Conservation (phyloP, 2,888 invertebrate species). For the Cephus runcator region DNA sequence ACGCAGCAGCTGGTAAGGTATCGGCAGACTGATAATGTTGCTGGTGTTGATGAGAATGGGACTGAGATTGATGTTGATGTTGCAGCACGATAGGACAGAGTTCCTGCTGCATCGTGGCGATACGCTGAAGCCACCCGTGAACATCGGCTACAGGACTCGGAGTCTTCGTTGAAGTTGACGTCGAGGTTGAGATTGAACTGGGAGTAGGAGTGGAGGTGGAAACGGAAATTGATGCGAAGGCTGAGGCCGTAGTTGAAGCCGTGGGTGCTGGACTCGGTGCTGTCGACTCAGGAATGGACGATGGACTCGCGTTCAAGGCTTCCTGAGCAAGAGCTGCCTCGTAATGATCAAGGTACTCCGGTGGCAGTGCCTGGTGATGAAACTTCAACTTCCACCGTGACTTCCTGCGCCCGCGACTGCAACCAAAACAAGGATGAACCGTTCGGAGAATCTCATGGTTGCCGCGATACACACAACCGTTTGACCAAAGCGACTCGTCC, state of each 20-base stretch:
- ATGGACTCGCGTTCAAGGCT: slow-evolving; percentile 51
- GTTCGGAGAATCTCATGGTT: neutral
- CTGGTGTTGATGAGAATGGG: slow-evolving; percentile 15
- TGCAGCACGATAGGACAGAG: slow-evolving; percentile 42
- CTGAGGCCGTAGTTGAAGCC: slow-evolving; percentile 49
- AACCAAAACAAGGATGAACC: slow-evolving; percentile 10
- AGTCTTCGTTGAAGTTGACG: slow-evolving; percentile 32
- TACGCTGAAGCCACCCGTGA: slow-evolving; percentile 77
- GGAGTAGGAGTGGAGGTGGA: slow-evolving; percentile 25
- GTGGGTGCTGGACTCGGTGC: slow-evolving; percentile 62
- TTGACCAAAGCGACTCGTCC: neutral
- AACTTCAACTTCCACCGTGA: slow-evolving; percentile 81
- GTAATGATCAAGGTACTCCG: slow-evolving; percentile 83
- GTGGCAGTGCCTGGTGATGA: slow-evolving; percentile 82
- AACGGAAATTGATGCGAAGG: too few relatives aligned
- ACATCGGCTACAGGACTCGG: slow-evolving; percentile 58
- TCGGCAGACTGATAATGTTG: neutral
- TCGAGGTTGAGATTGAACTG: slow-evolving; percentile 32
- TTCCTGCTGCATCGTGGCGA: slow-evolving; percentile 78
- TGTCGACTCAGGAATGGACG: slow-evolving; percentile 46
- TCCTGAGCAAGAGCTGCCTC: slow-evolving; percentile 76
- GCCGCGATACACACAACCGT: neutral
- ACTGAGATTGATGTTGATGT: slow-evolving; percentile 13
- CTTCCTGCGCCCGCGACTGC: slow-evolving; percentile 69
- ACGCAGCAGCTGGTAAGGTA: slow-evolving; percentile 23